Evolutionary conservation across 2,888 invertebrate genomes (phyloP), one percentile per base, ranked within the genome.

Genomic region (Seira musarum): DNA sequence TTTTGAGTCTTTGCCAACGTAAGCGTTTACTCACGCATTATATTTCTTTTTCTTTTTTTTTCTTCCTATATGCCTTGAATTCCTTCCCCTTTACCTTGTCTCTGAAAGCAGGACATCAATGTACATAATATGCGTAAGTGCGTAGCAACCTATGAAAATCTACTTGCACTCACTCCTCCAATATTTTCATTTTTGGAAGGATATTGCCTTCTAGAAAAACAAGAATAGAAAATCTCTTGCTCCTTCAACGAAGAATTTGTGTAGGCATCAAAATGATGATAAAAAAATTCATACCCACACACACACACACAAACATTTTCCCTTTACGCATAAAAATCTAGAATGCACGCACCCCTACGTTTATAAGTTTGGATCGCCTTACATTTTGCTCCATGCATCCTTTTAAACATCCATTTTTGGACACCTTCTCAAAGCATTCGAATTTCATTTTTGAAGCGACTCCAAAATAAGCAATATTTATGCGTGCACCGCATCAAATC

Each of bases 61-160:
- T 8, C 30, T 30, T 30, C 30, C 49, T 66, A 19, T 49, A 49
- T 49, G 19, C n/a, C 46, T 71, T 53, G 53, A 53, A 53, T 53
- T 63, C 46, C 63, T 63, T 73, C 22, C 53, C 24, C 67, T 10
- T 73, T 60, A 46, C 74, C 60, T 75, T 75, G 68, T 57, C 49
- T 68, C 65, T 53, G 2, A 53, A 17, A 13, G 17, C 53, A 53
- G 53, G 53, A 53, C 53, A n/a, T 17, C 30, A 30, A 8, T 5
- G 30, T 30, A 30, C 8, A 30, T 8, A 30, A 30, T 30, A 30
- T 30, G 30, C 8, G 30, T 30, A 30, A 30, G n/a, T n/a, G n/a
- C 30, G 30, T 30, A 30, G 3, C 30, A 30, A 30, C 30, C 3
- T 8, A 30, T 30, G 30, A 30, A 30, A 30, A 30, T 5, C 3